Conservation (phyloP, 2,797 vertebrate genomes). For the Enoplosus armatus region DNA sequence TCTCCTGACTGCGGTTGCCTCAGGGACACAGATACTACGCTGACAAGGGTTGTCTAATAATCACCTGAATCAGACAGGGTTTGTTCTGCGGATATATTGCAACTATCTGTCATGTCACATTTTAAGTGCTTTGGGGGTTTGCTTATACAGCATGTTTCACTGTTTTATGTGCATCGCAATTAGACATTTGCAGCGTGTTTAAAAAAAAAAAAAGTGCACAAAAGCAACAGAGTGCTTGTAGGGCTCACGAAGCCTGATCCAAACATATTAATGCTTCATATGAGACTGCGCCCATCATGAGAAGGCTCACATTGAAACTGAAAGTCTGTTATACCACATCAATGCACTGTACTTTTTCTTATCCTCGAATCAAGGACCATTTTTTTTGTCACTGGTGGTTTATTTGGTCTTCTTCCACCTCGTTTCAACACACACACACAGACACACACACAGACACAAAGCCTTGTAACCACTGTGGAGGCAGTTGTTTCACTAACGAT, state of each 20-base stretch:
- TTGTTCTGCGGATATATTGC: conserved; percentile 64
- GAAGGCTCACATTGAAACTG: neutral
- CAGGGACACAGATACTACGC: conserved; percentile 59
- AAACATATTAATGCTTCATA: neutral
- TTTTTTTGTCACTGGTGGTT: neutral
- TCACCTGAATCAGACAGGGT: neutral
- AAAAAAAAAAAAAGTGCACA: neutral
- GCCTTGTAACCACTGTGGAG: neutral
- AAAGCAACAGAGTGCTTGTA: neutral
- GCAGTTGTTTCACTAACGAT: neutral
- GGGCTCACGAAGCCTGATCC: neutral
- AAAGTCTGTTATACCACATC: neutral
- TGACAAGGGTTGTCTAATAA: conserved; percentile 38
- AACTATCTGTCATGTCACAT: conserved; percentile 89
- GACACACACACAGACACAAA: neutral
- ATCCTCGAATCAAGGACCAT: neutral
- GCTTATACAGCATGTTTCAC: neutral
- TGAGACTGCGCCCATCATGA: neutral
- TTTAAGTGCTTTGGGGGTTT: conserved; percentile 71
- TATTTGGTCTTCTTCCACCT: neutral
- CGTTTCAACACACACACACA: neutral
- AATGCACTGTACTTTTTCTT: neutral
- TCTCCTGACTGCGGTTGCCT: conserved; percentile 70
- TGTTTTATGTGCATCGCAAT: conserved; percentile 7
- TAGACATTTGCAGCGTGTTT: neutral